These are phyloP conservation scores for Melanaphis sacchari DNA, from an alignment of 1,140 invertebrate species.

Conservation along the genomic window DNA sequence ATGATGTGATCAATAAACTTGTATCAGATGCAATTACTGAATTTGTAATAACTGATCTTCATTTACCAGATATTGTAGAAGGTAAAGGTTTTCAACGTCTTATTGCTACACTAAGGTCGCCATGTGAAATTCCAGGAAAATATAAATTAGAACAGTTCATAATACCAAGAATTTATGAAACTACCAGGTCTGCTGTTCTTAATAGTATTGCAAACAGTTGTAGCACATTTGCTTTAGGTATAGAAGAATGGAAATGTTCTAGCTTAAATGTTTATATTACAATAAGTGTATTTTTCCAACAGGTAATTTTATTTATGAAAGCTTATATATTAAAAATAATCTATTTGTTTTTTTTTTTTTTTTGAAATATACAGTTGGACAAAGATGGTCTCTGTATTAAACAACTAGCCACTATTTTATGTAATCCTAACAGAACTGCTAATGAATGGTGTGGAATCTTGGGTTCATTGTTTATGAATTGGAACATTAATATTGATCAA, in stretches of 20 bases:
- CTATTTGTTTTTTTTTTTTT: slow-evolving; percentile 25
- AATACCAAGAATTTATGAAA: slow-evolving; percentile 66
- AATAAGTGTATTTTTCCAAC: slow-evolving; percentile 66
- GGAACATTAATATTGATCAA: slow-evolving; percentile 64
- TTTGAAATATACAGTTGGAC: slow-evolving; percentile 58
- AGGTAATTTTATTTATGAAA: slow-evolving; percentile 61
- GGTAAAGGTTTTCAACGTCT: slow-evolving; percentile 67
- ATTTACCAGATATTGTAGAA: slow-evolving; percentile 66
- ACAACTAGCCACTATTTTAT: slow-evolving; percentile 60
- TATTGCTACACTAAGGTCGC: slow-evolving; percentile 66
- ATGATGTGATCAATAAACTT: slow-evolving; percentile 29
- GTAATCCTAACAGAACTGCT: slow-evolving; percentile 58
- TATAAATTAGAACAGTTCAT: slow-evolving; percentile 66
- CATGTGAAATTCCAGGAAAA: slow-evolving; percentile 68
- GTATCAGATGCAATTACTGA: slow-evolving; percentile 65
- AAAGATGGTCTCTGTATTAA: slow-evolving; percentile 60
- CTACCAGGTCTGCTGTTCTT: slow-evolving; percentile 64
- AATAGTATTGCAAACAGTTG: slow-evolving; percentile 40
- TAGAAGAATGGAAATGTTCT: slow-evolving; percentile 67
- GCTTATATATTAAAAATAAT: slow-evolving; percentile 61
- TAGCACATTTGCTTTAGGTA: slow-evolving; percentile 58
- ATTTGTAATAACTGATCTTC: slow-evolving; percentile 66
- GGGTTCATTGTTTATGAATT: slow-evolving; percentile 65
- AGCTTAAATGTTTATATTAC: slow-evolving; percentile 65
- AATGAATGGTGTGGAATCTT: slow-evolving; percentile 64